Evolutionary conservation across 2,797 vertebrate species (phyloP), one percentile per base, ranked within the genome.

Genomic region (Mastacembelus armatus): DNA sequence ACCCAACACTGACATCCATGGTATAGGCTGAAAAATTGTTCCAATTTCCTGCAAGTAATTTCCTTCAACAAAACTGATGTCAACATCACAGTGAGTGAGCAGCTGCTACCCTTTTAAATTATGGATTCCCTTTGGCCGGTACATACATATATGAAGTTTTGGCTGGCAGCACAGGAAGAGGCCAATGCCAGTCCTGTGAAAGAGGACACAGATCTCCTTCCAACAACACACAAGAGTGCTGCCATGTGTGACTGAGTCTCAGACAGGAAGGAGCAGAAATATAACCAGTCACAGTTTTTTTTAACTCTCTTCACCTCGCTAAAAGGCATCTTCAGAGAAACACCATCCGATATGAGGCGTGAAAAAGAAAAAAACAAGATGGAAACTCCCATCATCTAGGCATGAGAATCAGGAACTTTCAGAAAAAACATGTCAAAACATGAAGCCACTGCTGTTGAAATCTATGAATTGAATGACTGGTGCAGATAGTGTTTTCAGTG

Each of bases 51-150:
- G n/a, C 0, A 69, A 36, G 26, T 5, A 9, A 58, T 72, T 57
- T 78, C 42, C 10, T 21, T n/a, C 8, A 38, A 4, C 1, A 26
- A 39, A 47, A 2, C 33, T 10, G 10, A 42, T 15, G 6, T 42
- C n/a, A 54, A 33, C 27, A 15, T 22, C 11, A 44, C n/a, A 38
- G 27, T 29, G 44, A 61, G 35, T 5, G 60, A 65, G 39, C 50
- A 71, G 55, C 39, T 68, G 57, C 24, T 30, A n/a, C 35, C 5
- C 15, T 29, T 45, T 29, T 48, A 27, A 75, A 27, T 56, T 2
- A 48, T 45, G 3, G n/a, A 12, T 30, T 0, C 42, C 2, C 10
- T 36, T 57, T 22, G 44, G 27, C 15, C 7, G 51, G 52, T 1
- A 19, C 30, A 19, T n/a, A 30, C 18, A 7, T 30, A 18, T 45